These are phyloP conservation scores for Aramus guarauna DNA, from an alignment of 2,113 vertebrate species.

Conservation along the genomic window DNA sequence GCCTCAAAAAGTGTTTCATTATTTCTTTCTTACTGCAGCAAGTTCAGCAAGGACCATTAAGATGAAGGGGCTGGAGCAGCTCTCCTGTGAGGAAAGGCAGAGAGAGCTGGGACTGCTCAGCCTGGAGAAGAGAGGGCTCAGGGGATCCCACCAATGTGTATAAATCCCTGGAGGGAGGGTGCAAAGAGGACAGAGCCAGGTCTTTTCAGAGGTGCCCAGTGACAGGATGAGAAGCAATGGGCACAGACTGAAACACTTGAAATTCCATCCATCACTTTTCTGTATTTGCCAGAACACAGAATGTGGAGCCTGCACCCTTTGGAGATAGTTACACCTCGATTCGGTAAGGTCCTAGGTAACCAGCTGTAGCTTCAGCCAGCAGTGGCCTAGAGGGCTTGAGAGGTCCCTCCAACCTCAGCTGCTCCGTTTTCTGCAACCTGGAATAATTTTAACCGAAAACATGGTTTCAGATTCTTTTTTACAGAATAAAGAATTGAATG, in stretches of 20 bases:
- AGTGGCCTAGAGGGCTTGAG: not conserved
- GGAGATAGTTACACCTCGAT: not conserved
- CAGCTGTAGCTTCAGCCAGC: not conserved
- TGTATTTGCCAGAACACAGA: too few relatives aligned
- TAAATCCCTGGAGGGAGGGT: not conserved
- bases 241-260: not conserved
- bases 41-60: not conserved
- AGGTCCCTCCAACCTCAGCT: not conserved
- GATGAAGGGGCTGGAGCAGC: not conserved
- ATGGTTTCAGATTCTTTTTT: not conserved
- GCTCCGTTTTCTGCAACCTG: not conserved
- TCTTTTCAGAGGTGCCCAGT: not conserved
- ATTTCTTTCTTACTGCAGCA: not conserved
- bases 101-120: not conserved
- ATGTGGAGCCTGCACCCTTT: not conserved
- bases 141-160: not conserved
- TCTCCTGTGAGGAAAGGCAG: not conserved
- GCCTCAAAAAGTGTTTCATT: not conserved
- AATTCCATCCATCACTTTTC: not conserved
- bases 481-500: not conserved
- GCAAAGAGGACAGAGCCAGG: not conserved
- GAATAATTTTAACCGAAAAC: not conserved
- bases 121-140: not conserved
- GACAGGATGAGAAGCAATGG: not conserved
- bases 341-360: rapidly evolving